Evolutionary conservation across 2,888 invertebrate species (phyloP), one percentile per base, ranked within the genome.

Genomic region (Lasioglossum leucozonium): DNA sequence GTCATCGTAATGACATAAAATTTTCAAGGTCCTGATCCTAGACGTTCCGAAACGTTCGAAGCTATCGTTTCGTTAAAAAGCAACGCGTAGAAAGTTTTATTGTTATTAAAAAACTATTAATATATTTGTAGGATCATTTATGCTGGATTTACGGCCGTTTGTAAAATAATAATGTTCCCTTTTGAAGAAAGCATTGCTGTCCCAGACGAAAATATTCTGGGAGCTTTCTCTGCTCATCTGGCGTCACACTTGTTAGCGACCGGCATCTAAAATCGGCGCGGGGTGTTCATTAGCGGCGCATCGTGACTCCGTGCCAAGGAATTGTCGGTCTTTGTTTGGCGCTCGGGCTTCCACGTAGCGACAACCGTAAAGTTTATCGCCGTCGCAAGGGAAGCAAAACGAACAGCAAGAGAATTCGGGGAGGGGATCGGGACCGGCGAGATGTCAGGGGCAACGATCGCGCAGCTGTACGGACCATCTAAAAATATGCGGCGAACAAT

Each of bases 191-290:
- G 30, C n/a, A 18, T 16, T 6, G 34, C 13, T n/a, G 18, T n/a
- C 71, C 18, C 18, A 13, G 26, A 40, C 72, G 30, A 80, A 76
- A 84, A 80, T 77, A 78, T 72, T 34, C 42, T n/a, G 4, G 65
- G 11, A 30, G 62, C 62, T 40, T 34, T 18, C 3, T 2, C 16
- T 26, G 13, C 26, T 16, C 18, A 37, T 67, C 74, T 78, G 72
- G 80, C 74, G 77, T 81, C 34, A 62, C 72, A 79, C 88, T 84
- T 83, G 85, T 88, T 81, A 80, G 81, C 79, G 88, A 89, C 83
- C 77, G 79, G 86, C 85, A 75, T 90, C 87, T 87, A 90, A 90
- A 90, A 90, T 90, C 86, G 88, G 84, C 85, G 82, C 80, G 73
- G 87, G 84, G 78, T 89, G 90, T 90, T 90, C 90, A 87, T 90